Conservation (phyloP, 2,113 vertebrate genomes). For the Catharus bicknelli region DNA sequence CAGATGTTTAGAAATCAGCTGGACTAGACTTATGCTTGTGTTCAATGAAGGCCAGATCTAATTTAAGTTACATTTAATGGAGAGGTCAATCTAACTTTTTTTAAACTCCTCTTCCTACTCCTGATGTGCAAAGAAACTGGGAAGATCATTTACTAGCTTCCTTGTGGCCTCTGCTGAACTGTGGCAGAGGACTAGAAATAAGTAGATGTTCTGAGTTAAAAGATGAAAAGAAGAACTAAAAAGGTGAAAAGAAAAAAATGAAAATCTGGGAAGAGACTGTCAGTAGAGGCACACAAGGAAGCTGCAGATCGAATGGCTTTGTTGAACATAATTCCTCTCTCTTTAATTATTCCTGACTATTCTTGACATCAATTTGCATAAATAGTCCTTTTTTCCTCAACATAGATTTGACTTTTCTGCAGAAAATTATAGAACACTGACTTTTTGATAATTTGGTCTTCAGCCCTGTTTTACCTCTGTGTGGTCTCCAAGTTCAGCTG, state of each 20-base stretch:
- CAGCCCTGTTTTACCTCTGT: neutral
- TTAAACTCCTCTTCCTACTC: neutral
- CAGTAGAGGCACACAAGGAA: neutral
- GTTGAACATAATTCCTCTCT: neutral
- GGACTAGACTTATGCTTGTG: neutral
- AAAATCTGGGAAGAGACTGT: neutral
- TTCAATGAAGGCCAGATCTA: neutral
- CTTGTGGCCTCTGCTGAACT: neutral
- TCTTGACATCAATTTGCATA: conserved; percentile 16
- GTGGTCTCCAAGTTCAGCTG: neutral
- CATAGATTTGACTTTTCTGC: neutral
- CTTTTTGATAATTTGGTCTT: neutral
- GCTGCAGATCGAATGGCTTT: neutral
- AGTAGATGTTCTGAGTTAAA: neutral
- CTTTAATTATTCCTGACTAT: neutral
- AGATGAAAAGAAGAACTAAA: conserved; percentile 10
- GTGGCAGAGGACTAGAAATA: neutral
- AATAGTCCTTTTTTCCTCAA: neutral
- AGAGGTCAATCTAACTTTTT: neutral
- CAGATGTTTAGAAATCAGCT: neutral
- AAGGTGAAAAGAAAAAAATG: neutral
- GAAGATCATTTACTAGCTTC: neutral
- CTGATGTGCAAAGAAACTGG: neutral
- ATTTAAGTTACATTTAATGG: neutral
- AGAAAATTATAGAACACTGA: neutral